These are phyloP conservation scores for Rotaria socialis DNA, from an alignment of 2,888 invertebrate species.

Conservation along the genomic window DNA sequence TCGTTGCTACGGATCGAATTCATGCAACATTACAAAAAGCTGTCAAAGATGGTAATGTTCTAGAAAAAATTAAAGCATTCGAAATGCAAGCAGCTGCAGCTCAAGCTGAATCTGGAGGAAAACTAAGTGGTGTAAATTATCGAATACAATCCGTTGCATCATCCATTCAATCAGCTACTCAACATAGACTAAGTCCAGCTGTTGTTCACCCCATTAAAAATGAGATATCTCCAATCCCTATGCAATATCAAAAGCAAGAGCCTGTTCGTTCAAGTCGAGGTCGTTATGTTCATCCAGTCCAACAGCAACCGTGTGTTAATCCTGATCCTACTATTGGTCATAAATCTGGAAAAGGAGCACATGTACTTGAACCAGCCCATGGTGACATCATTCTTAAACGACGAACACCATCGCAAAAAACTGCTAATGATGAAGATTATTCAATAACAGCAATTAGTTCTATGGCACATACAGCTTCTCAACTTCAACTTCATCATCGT, in stretches of 20 bases:
- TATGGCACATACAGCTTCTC: neutral
- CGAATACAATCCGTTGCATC: neutral
- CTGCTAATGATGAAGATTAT: neutral
- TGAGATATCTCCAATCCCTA: neutral
- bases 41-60: slow-evolving; percentile 26
- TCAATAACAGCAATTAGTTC: slow-evolving; percentile 13
- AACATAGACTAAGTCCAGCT: neutral
- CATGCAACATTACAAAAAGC: slow-evolving; percentile 37
- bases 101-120: neutral
- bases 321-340: neutral
- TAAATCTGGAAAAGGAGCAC: neutral
- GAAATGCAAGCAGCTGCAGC: slow-evolving; percentile 17
- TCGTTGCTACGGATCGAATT: neutral
- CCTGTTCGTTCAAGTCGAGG: neutral
- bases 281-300: neutral
- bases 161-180: neutral
- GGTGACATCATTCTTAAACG: slow-evolving; percentile 29
- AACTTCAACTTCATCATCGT: neutral
- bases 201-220: neutral
- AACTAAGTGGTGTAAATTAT: neutral
- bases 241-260: neutral
- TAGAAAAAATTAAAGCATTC: slow-evolving; percentile 29
- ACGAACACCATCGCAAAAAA: slow-evolving; percentile 20
- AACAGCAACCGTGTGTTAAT: neutral
- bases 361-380: slow-evolving; percentile 22